Base-by-base conservation (phyloP, 2,797 vertebrate genomes). In the Melanotaenia trifasciata region DNA sequence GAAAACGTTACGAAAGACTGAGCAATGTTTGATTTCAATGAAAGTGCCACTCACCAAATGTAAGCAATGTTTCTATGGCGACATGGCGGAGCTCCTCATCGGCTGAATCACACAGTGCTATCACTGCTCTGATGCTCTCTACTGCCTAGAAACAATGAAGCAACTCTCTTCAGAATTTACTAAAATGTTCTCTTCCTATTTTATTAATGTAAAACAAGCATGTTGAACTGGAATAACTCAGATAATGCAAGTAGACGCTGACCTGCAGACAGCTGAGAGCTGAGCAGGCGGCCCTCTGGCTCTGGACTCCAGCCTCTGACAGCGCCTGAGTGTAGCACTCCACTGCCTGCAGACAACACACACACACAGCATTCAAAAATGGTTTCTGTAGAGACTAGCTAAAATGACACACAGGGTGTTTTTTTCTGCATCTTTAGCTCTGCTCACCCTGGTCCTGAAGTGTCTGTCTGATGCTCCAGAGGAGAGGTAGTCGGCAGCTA, bases 221-320 rank as follows among this genome's bases (percentile, higher is more conserved):
- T 28, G 12, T 30, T 18, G 38, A 36, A 38, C 6, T 28, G 28
- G 16, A 57, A 32, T 51, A 22, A 22, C 58, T 33, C 36, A 54
- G 28, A 54, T 22, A 28, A 45, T 12, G 47, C 43, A 26, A 20
- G 10, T 61, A 22, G 40, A 18, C 63, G 82, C 93, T 93, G 87
- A 99, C 97, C 96, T 97, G 94, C 62, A 99, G 95, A 89, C 95
- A 96, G 92, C 94, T 95, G 71, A 99, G 92, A 64, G 97, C 98
- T 58, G 96, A 88, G 74, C 98, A 99, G 22, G 97, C 96, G 1
- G 96, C 96, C 78, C 95, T 98, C 93, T 97, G 96, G 35, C 95
- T 95, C 81, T 95, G 95, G 60, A 94, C 92, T 71, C 95, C 95
- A 56, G 94, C 95, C 88, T 97, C 96, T 0, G 96, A 96, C 80